Percentiles rank a stretch among this genome's conserved stretches.
Conservation (phyloP, 2,113 vertebrate species). For the Percina caprodes region DNA sequence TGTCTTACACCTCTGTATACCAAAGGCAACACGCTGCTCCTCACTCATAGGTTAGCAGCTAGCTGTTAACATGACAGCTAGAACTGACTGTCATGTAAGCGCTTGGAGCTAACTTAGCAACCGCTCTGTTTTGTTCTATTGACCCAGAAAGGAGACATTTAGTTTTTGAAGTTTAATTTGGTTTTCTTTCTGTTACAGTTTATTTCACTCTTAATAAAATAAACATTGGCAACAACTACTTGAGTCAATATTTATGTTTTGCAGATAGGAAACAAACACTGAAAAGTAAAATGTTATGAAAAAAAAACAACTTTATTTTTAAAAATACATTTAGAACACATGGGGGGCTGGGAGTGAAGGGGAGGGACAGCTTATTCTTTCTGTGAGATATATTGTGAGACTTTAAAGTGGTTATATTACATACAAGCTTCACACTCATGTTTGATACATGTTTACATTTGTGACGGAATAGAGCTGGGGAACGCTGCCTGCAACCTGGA, state of each 20-base stretch:
- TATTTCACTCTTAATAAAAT: constrained; percentile 35
- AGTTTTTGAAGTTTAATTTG: background rate
- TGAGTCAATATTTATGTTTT: background rate
- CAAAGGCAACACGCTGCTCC: constrained; percentile 30
- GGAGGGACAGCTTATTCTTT: constrained; percentile 54
- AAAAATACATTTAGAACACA: constrained; percentile 59
- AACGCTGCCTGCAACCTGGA: background rate
- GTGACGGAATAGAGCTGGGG: constrained; percentile 12
- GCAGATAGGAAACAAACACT: background rate
- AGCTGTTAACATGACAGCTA: background rate
- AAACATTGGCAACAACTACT: background rate
- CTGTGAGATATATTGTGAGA: constrained; percentile 29
- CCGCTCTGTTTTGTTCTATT: background rate
- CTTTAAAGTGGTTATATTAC: constrained; percentile 47
- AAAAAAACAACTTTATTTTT: constrained; percentile 71
- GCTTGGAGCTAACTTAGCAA: background rate
- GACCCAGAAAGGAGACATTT: no score
- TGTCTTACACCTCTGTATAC: constrained; percentile 1
- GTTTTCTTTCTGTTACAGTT: constrained; percentile 4
- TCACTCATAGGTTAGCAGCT: background rate
- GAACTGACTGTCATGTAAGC: background rate
- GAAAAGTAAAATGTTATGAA: constrained; percentile 26
- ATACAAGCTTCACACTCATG: constrained; percentile 38
- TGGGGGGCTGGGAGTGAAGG: background rate
- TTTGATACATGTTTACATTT: constrained; percentile 42